phyloP scores from a whole-genome alignment of 2,113 vertebrate genomes.

The Brachyistius frenatus region DNA sequence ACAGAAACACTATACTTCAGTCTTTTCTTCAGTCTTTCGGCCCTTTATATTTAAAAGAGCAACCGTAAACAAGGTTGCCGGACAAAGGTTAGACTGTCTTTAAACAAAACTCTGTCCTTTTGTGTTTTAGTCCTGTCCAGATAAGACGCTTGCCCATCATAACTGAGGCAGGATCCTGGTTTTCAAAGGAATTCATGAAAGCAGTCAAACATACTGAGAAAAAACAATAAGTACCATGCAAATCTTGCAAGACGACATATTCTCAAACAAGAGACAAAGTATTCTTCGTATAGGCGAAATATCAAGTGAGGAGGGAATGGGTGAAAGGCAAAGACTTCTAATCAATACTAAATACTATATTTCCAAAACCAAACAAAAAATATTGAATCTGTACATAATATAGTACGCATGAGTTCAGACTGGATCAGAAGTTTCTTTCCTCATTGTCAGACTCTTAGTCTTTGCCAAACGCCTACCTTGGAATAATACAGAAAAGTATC shows the following conservation, averaged over 20 bases:
- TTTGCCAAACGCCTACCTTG: constrained; percentile 69
- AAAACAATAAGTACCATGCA: constrained; percentile 90
- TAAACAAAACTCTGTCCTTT: constrained; percentile 60
- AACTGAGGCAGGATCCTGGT: constrained; percentile 82
- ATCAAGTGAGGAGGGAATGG: constrained; percentile 84
- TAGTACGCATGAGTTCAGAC: constrained; percentile 84
- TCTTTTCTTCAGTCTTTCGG: constrained; percentile 73
- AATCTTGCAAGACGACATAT: constrained; percentile 90
- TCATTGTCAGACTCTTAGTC: constrained; percentile 68
- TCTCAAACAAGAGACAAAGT: constrained; percentile 88
- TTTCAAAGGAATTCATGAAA: constrained; percentile 81
- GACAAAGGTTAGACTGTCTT: constrained; percentile 79
- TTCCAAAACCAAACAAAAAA: constrained; percentile 86
- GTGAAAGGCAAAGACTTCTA: constrained; percentile 85
- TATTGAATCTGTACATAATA: constrained; percentile 86
- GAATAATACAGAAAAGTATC: constrained; percentile 66
- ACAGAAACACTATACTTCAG: constrained; percentile 80
- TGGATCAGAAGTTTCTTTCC: constrained; percentile 84
- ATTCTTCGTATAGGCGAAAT: constrained; percentile 86
- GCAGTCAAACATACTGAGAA: constrained; percentile 88
- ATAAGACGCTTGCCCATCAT: constrained; percentile 72
- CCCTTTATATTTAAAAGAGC: constrained; percentile 69
- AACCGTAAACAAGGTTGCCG: constrained; percentile 74
- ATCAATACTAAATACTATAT: constrained; percentile 87
- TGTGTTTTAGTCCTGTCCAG: constrained; percentile 77